Base-by-base conservation (phyloP, 92 coral and sea anemone species). In the Ricordea florida region DNA sequence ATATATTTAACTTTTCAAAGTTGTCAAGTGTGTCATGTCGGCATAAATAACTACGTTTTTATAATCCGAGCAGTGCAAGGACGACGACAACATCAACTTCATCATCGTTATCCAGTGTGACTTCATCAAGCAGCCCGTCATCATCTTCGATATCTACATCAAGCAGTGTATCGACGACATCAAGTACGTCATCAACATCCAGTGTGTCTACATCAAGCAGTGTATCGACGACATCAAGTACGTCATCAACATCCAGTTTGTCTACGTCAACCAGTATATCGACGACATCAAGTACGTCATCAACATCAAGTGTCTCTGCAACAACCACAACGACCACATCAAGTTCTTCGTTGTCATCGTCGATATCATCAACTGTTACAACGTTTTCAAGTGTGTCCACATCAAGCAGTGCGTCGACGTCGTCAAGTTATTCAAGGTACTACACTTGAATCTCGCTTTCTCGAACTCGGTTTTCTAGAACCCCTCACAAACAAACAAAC, bases 201-300 rank as follows among this genome's bases (percentile, higher is more conserved):
- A 43, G 49, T 11, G 61, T 25, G 35, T 53, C 61, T 0, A 53
- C 61, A 9, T 53, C 61, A 14, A 53, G 61, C 7, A 26, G 34
- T 28, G 61, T 30, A 16, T 45, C 69, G 10, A 58, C 81, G 3
- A 17, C 81, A 74, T 42, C 62, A 43, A 74, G 71, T 45, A 46
- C 29, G 29, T 61, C 81, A 5, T 60, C 72, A 15, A 21, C 80
- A 6, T 42, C 80, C 1, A 51, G 33, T 21, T 25, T 29, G 6
- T 47, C 63, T 1, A 46, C 63, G 50, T 35, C 65, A 18, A 55
- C 26, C 18, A 32, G 56, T 45, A 56, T 38, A 24, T 55, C 57
- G 1, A 72, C 69, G 5, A 26, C 68, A 6, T 41, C 80, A 27
- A 14, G 40, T 23, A 41, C 35, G 10, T 57, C 80, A 35, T 56